Evolutionary conservation across 1,140 invertebrate genomes (phyloP), one percentile per base, ranked within the genome.

Genomic region (Ditylenchus dipsaci): DNA sequence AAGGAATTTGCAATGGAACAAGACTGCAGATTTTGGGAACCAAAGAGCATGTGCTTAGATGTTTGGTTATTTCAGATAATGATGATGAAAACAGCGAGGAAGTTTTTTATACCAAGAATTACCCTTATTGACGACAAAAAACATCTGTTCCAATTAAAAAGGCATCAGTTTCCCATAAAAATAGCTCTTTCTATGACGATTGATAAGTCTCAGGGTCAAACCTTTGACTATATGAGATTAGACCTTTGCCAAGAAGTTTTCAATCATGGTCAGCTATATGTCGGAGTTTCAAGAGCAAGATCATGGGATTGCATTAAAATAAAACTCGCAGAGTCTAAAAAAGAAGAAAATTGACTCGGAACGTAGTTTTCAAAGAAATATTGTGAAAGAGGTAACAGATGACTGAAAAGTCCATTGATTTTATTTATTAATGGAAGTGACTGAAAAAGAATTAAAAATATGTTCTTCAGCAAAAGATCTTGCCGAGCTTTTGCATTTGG

Each of bases 201-300:
- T 15, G 87, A 88, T 75, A 87, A 87, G 80, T 71, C 84, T 8
- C 87, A 88, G 85, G 86, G n/a, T 19, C 85, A 87, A 77, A 76
- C 83, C 15, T 68, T 84, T 1, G 45, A 78, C 85, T 21, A 72
- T 78, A 76, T n/a, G n/a, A n/a, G n/a, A n/a, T n/a, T n/a, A n/a
- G n/a, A n/a, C n/a, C n/a, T n/a, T n/a, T n/a, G n/a, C 75, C 73
- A 47, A 56, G 73, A 68, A 80, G 78, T 71, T 85, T 86, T 71
- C 80, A 80, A n/a, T n/a, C 83, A 84, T 77, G 84, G 83, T 19
- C 82, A 86, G 76, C 74, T 85, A 53, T 85, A 86, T 27, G 11
- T n/a, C n/a, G n/a, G n/a, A n/a, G 11, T 56, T 59, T 23, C 11
- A 59, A 23, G 23, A 23, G 11, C 17, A 19, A 47, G n/a, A 63